Percentiles rank a stretch among this genome's conserved stretches.
Conservation (phyloP, 2,113 vertebrate species). For the Microcebus ravelobensis region DNA sequence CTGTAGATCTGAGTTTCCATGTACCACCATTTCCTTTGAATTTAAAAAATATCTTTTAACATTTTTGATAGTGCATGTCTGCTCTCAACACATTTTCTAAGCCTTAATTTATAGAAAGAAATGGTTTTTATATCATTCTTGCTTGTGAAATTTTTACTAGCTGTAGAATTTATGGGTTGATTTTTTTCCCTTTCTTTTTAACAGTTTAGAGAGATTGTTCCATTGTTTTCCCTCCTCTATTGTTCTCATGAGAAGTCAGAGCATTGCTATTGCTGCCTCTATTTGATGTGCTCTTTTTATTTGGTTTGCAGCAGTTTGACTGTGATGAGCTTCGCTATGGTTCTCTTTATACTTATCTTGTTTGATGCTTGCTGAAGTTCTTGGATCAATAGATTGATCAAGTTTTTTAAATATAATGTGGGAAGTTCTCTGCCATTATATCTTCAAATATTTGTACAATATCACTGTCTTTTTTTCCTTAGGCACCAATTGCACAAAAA, state of each 20-base stretch:
- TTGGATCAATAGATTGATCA: background rate
- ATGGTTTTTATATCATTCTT: background rate
- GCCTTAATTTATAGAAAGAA: background rate
- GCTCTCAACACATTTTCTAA: background rate
- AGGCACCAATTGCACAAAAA: background rate
- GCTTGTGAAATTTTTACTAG: background rate
- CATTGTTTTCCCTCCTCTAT: background rate
- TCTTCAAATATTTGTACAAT: background rate
- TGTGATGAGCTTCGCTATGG: background rate
- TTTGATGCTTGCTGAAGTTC: background rate
- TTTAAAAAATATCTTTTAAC: slow-evolving; percentile 18
- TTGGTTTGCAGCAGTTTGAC: background rate
- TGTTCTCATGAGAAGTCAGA: background rate
- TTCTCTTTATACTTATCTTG: background rate
- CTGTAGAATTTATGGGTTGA: background rate
- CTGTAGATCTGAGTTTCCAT: background rate
- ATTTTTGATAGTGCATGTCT: background rate
- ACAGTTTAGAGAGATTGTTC: background rate
- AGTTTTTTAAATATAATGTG: background rate
- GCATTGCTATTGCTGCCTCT: background rate
- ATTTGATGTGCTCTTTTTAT: background rate
- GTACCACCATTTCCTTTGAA: slow-evolving; percentile 44
- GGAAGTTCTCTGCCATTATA: background rate
- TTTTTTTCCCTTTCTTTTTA: background rate
- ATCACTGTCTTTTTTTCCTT: background rate